Conservation (phyloP, 2,888 invertebrate species). For the Sarcophaga variegata region DNA sequence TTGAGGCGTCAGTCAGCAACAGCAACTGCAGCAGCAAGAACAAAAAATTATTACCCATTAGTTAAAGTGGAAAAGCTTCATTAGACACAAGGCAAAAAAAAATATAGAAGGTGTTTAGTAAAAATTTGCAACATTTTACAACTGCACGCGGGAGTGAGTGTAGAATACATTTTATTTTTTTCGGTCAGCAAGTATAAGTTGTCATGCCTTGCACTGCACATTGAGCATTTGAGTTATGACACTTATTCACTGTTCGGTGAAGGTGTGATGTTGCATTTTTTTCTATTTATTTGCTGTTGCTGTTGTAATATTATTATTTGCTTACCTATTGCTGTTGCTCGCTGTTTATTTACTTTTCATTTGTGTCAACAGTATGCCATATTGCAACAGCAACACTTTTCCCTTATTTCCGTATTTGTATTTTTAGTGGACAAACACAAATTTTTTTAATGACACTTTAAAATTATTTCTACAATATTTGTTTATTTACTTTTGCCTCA, state of each 20-base stretch:
- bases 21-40: neutral
- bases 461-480: slow-evolving; percentile 37
- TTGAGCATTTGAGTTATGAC: slow-evolving; percentile 38
- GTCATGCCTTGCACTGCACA: neutral
- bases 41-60: slow-evolving; percentile 30
- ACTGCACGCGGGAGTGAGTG: neutral
- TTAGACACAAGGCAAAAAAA: slow-evolving; percentile 9
- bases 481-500: slow-evolving; percentile 19
- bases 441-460: slow-evolving; percentile 43
- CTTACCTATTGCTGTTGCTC: slow-evolving; percentile 3
- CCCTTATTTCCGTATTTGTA: slow-evolving; percentile 40
- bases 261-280: slow-evolving; percentile 56
- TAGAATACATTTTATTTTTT: slow-evolving; percentile 30
- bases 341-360: slow-evolving; percentile 58
- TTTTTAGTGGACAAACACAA: slow-evolving; percentile 21
- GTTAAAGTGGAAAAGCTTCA: slow-evolving; percentile 45
- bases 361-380: slow-evolving; percentile 33
- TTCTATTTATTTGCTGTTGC: neutral
- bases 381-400: slow-evolving; percentile 33
- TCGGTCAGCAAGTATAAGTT: slow-evolving; percentile 17
- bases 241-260: slow-evolving; percentile 44
- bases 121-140: slow-evolving; percentile 7
- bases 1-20: neutral
- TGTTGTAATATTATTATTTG: neutral
- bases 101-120: slow-evolving; percentile 39